Evolutionary conservation across 2,113 vertebrate genomes (phyloP).

Genomic region (Apteryx mantelli): DNA sequence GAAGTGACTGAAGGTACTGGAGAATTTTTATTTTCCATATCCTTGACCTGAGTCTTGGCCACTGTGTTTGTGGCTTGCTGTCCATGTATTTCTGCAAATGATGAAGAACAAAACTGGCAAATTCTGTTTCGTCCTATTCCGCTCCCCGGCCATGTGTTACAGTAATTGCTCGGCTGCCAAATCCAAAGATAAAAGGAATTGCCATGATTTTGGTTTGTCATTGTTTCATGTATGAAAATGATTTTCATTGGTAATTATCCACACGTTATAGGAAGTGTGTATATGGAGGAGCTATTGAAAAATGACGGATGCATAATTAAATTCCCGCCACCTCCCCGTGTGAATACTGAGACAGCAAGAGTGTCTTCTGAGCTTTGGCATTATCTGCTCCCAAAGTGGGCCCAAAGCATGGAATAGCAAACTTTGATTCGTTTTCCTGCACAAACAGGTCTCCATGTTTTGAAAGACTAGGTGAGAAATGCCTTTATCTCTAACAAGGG

Average conservation of each 20-base stretch:
- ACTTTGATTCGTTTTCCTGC: slow-evolving; percentile 20
- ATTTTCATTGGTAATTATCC: slow-evolving; percentile 51
- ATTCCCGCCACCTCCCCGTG: slow-evolving; percentile 19
- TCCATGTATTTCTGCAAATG: not conserved
- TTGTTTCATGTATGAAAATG: slow-evolving; percentile 62
- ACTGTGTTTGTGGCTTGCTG: not conserved
- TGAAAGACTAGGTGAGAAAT: not conserved
- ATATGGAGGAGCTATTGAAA: slow-evolving; percentile 46
- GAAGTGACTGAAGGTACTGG: not conserved
- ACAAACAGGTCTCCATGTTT: not conserved
- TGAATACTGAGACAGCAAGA: not conserved
- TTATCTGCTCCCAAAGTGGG: not conserved
- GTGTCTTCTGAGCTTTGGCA: not conserved
- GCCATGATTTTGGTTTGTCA: not conserved
- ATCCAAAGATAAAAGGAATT: slow-evolving; percentile 22
- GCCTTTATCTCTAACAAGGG: not conserved
- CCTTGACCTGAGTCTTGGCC: not conserved
- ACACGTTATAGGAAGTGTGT: not conserved
- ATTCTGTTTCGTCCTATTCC: slow-evolving; percentile 13
- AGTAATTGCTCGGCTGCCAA: not conserved
- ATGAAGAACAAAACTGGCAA: not conserved
- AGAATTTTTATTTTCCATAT: not conserved
- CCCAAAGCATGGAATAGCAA: not conserved
- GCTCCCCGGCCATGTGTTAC: not conserved
- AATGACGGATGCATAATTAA: slow-evolving; percentile 45